phyloP scores from a whole-genome alignment of 64 coral and sea anemone species.

The Montipora efflorescens region DNA sequence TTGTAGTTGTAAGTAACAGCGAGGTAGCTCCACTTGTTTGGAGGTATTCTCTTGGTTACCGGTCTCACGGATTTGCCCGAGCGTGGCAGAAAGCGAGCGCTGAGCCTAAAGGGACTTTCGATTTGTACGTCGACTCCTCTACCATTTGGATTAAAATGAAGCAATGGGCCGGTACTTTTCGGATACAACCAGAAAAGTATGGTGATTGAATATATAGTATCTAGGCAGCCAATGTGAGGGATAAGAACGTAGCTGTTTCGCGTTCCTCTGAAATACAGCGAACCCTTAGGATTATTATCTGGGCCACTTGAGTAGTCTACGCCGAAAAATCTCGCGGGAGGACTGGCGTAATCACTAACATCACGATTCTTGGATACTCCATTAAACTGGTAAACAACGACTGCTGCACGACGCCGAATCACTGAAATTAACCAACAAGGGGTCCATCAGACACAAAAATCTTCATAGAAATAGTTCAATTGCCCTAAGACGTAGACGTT shows the following conservation, averaged over 20 bases:
- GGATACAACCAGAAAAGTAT: slow-evolving; percentile 53
- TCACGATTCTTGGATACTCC: slow-evolving; percentile 45
- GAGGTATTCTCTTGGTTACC: neutral
- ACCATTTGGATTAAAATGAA: slow-evolving; percentile 57
- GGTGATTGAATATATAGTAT: slow-evolving; percentile 25
- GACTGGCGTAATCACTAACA: slow-evolving; percentile 35
- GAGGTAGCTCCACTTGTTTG: slow-evolving; percentile 39
- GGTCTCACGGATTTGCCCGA: neutral
- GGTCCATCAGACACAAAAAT: too few species aligned
- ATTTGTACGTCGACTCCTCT: slow-evolving; percentile 36
- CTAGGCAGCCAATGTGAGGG: slow-evolving; percentile 60
- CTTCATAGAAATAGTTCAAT: too few species aligned
- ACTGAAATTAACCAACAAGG: neutral
- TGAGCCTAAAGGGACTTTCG: slow-evolving; percentile 44
- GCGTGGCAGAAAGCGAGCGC: slow-evolving; percentile 19
- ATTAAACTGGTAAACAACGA: slow-evolving; percentile 44
- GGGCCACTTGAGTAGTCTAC: slow-evolving; percentile 51
- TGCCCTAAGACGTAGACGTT: too few species aligned
- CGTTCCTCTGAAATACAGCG: slow-evolving; percentile 50
- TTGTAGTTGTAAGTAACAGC: slow-evolving; percentile 18
- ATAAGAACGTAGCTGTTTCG: slow-evolving; percentile 70
- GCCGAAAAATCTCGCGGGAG: slow-evolving; percentile 32
- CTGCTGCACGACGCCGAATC: slow-evolving; percentile 36
- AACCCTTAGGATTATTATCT: slow-evolving; percentile 40
- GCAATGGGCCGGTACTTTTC: slow-evolving; percentile 8